A percentile compares a stretch with the other conserved stretches of the same genome.
Conservation (phyloP, 2,888 invertebrate genomes). For the Amblyjoppa fuscipennis region DNA sequence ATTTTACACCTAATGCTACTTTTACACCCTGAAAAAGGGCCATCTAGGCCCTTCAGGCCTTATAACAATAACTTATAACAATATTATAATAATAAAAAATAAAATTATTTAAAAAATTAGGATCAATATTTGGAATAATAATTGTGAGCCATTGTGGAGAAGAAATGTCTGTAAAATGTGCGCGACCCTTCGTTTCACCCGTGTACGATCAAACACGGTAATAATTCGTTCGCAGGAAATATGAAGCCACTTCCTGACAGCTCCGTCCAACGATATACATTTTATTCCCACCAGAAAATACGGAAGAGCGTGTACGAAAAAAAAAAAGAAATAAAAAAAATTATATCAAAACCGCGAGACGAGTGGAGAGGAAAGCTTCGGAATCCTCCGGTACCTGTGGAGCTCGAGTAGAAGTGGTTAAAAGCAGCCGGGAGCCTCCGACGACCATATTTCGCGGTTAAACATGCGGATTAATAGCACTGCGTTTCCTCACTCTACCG, state of each 20-base stretch:
- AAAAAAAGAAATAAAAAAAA: background rate
- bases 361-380: background rate
- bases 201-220: too few species aligned
- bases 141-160: background rate
- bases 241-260: background rate
- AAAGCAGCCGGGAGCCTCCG: constrained; percentile 8
- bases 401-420: constrained; percentile 40
- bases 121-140: background rate
- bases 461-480: constrained; percentile 70
- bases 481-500: constrained; percentile 36
- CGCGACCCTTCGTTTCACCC: background rate
- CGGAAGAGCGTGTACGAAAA: background rate
- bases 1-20: too few species aligned
- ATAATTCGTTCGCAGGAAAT: background rate
- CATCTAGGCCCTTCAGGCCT: too few species aligned
- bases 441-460: constrained; percentile 63
- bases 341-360: background rate
- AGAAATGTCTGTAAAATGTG: too few species aligned
- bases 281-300: background rate
- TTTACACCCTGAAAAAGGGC: too few species aligned
- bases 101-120: background rate
- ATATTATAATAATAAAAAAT: background rate
- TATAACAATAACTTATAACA: background rate
- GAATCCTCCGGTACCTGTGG: constrained; percentile 40
- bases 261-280: background rate